Evolutionary conservation across 2,797 vertebrate genomes (phyloP).

Genomic region (Pelochelys cantorii): DNA sequence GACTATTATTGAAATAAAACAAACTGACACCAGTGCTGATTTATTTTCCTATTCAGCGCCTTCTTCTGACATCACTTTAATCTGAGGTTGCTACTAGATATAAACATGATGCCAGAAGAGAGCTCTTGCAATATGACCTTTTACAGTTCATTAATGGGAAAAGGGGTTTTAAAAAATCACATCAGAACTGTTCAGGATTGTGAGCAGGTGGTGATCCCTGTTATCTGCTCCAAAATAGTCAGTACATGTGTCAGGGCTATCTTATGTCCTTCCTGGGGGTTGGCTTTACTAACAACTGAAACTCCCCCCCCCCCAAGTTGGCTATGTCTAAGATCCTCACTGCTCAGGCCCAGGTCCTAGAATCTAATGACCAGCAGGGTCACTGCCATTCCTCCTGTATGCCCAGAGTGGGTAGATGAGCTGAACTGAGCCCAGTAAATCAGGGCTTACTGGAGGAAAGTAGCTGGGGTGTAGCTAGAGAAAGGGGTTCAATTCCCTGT

Average conservation of each 20-base stretch:
- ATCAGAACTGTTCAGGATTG: conserved; percentile 15
- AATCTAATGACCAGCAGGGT: not conserved
- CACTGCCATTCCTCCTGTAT: not conserved
- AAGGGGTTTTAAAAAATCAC: not conserved
- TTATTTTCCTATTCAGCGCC: conserved; percentile 61
- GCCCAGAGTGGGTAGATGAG: not conserved
- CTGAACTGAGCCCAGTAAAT: not conserved
- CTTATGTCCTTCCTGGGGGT: not conserved
- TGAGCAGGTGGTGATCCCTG: conserved; percentile 3
- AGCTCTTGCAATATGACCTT: conserved; percentile 21
- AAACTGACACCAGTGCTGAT: conserved; percentile 74
- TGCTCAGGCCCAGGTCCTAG: not conserved
- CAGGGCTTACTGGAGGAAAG: not conserved
- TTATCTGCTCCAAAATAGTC: not conserved
- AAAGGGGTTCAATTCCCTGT: not conserved
- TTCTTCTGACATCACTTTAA: conserved; percentile 57
- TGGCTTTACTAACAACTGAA: not conserved
- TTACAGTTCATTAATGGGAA: conserved; percentile 27
- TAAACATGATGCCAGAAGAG: conserved; percentile 41
- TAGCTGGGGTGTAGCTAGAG: not conserved
- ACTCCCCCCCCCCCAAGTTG: not conserved
- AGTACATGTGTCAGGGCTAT: not conserved
- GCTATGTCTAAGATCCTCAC: not conserved
- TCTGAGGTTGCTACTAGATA: conserved; percentile 42
- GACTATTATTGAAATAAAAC: conserved; percentile 79